Evolutionary conservation across 2,888 invertebrate genomes (phyloP).

Genomic region (Zaprionus lineosus): DNA sequence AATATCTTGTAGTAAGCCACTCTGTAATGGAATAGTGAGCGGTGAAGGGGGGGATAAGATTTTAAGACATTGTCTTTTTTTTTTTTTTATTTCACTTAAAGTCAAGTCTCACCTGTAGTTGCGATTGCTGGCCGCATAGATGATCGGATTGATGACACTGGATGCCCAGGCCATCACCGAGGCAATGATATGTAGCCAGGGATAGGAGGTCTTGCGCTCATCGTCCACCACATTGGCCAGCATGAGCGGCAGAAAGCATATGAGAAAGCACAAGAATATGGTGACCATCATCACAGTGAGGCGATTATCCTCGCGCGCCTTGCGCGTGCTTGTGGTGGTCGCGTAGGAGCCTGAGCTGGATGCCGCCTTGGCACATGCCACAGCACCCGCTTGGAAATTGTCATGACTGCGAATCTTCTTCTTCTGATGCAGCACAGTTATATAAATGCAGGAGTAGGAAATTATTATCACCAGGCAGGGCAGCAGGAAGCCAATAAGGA

Average conservation of each 20-base stretch:
- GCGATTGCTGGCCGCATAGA: constrained; percentile 94
- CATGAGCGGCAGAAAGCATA: constrained; percentile 94
- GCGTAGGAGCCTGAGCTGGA: constrained; percentile 80
- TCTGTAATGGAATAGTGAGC: constrained; percentile 41
- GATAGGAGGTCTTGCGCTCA: constrained; percentile 87
- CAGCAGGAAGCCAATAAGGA: constrained; percentile 91
- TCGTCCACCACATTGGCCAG: constrained; percentile 92
- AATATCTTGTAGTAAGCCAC: constrained; percentile 82
- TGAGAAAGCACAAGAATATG: constrained; percentile 92
- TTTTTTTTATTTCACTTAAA: too few relatives aligned
- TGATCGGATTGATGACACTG: constrained; percentile 93
- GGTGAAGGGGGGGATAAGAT: too few relatives aligned
- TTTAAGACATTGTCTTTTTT: too few relatives aligned
- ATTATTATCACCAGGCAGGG: constrained; percentile 93
- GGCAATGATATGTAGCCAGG: constrained; percentile 91
- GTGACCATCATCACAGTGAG: constrained; percentile 93
- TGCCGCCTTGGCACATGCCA: constrained; percentile 36
- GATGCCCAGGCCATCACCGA: constrained; percentile 95
- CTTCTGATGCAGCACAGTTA: constrained; percentile 89
- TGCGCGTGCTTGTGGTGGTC: constrained; percentile 64
- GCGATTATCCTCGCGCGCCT: constrained; percentile 87
- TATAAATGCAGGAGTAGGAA: constrained; percentile 93
- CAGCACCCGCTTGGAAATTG: constrained; percentile 76
- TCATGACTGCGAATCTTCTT: constrained; percentile 88
- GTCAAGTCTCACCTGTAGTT: constrained; percentile 86